Base-by-base conservation (phyloP, 2,888 invertebrate genomes). In the Himalopsyche anomala region DNA sequence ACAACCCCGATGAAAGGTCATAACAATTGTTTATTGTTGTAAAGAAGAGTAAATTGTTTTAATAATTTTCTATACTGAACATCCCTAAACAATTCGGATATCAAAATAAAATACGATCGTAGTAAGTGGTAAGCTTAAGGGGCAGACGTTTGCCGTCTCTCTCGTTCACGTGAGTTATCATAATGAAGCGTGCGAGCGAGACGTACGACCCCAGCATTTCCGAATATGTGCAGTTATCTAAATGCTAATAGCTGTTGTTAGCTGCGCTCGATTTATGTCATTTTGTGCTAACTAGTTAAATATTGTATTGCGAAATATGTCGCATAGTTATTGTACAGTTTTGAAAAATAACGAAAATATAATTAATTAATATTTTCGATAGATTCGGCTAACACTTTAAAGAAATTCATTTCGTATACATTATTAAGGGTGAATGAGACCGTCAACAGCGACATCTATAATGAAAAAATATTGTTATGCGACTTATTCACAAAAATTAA, bases 181-280 rank as follows among this genome's bases (percentile, higher is more conserved):
- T 17, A 51, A 80, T 40, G 42, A 45, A 45, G 83, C 17, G 74
- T 42, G 62, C 40, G 56, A 74, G 74, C 12, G 83, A 42, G 74
- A 74, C 40, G 19, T 19, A 28, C 11, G 36, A 69, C 19, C 28
- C 45, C 51, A 40, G 19, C 84, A 45, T 45, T 45, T 69, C 19
- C 74, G 45, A 84, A 84, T 74, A 62, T 84, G 84, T 74, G 42
- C 28, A 74, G 84, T 84, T 80, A 86, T 86, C 86, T 86, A 86
- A 86, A 86, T 86, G 86, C 86, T 86, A 86, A 86, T 86, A 74
- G 83, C 54, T 45, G 62, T 80, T 80, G 62, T 86, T 86, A 80
- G 83, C 83, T 54, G 45, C 81, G 86, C 54, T 62, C 62, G 5
- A 28, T 80, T 80, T 42, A 80, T 28, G 80, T 80, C 40, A 80